phyloP scores from a whole-genome alignment of 2,113 vertebrate species.

The Myiozetetes cayanensis region DNA sequence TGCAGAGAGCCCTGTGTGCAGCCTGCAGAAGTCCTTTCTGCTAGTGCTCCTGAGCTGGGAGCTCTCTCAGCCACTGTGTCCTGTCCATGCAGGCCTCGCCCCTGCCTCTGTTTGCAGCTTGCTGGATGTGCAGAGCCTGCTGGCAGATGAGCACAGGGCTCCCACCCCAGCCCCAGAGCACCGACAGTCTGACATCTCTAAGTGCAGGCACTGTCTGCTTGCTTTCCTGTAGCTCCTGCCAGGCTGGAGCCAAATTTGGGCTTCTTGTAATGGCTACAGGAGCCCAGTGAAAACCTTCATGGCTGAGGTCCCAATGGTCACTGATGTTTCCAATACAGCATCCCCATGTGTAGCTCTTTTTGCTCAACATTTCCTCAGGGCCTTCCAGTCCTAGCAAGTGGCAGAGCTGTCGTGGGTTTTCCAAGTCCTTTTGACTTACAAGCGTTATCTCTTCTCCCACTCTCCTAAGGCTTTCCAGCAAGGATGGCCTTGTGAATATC shows the following conservation, averaged over 20 bases:
- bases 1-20: background rate
- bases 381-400: background rate
- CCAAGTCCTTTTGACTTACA: background rate
- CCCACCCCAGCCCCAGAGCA: background rate
- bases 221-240: background rate
- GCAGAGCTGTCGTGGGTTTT: background rate
- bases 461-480: background rate
- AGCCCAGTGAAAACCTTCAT: background rate
- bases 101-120: background rate
- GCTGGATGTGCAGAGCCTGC: background rate
- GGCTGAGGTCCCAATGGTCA: accelerated
- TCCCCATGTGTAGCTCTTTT: accelerated
- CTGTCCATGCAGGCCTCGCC: background rate
- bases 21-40: background rate
- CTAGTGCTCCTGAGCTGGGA: background rate
- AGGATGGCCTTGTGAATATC: background rate
- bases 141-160: background rate
- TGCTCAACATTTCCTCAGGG: background rate
- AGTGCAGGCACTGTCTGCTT: background rate
- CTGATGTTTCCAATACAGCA: background rate
- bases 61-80: background rate
- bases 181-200: background rate
- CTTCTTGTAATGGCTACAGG: background rate
- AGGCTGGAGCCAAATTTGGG: background rate
- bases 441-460: background rate